Percentiles rank a stretch among this genome's conserved stretches.
These are phyloP conservation scores for Epizoanthus illoricatus DNA, from an alignment of 92 coral and sea anemone genomes.

Conservation along the genomic window DNA sequence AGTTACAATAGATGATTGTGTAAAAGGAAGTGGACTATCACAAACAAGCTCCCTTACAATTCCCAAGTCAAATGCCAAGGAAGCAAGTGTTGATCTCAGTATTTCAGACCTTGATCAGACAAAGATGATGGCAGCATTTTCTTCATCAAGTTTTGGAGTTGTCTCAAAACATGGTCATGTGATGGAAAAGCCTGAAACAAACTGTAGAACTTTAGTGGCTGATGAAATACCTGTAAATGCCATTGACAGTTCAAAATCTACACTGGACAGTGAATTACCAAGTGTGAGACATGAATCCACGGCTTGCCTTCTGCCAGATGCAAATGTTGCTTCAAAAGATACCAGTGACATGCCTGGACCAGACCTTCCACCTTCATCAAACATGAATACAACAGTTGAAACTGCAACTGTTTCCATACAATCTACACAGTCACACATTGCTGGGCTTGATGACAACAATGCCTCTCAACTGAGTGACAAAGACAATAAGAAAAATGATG, in stretches of 20 bases:
- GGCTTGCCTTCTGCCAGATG: neutral
- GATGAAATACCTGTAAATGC: neutral
- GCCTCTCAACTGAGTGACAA: neutral
- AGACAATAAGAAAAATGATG: neutral
- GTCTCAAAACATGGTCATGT: neutral
- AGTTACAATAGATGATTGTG: neutral
- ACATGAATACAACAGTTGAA: conserved; percentile 9
- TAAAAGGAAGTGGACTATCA: neutral
- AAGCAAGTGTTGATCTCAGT: neutral
- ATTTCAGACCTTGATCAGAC: neutral
- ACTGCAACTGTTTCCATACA: conserved; percentile 29
- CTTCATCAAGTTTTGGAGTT: neutral
- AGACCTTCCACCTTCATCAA: neutral
- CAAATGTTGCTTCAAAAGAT: conserved; percentile 29
- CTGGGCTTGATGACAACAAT: neutral
- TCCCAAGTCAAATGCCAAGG: neutral
- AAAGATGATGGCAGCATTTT: neutral
- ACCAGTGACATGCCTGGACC: conserved; percentile 22
- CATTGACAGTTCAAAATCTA: neutral
- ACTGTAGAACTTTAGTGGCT: neutral
- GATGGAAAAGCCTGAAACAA: neutral
- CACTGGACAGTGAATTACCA: neutral
- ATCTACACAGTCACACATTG: conserved; percentile 9
- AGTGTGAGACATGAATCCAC: neutral
- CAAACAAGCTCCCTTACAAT: neutral